Conservation (phyloP, 2,888 invertebrate species). For the Drosophila neonasuta region DNA sequence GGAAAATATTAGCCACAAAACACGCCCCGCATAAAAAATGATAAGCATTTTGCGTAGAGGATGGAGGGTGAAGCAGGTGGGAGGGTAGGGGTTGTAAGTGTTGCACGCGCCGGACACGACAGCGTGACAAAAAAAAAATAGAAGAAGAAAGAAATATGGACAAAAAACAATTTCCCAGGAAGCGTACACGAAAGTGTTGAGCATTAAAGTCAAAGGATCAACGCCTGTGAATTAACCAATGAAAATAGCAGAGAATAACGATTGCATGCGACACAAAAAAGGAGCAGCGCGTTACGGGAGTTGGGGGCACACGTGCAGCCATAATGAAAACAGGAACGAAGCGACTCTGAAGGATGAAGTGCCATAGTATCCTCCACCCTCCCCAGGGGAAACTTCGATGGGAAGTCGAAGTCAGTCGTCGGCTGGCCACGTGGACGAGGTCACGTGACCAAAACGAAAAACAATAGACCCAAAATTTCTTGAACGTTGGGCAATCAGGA, state of each 20-base stretch:
- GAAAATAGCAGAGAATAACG: constrained; percentile 24
- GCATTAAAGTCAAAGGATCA: constrained; percentile 79
- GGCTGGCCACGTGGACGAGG: constrained; percentile 54
- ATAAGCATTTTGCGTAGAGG: constrained; percentile 18
- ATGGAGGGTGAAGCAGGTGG: neutral
- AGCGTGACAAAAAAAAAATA: constrained; percentile 49
- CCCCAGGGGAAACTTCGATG: constrained; percentile 48
- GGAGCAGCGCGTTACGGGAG: constrained; percentile 40
- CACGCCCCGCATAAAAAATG: constrained; percentile 75
- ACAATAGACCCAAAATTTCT: constrained; percentile 60
- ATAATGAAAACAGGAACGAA: constrained; percentile 69
- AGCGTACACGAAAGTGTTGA: constrained; percentile 74
- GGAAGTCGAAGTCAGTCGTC: constrained; percentile 58
- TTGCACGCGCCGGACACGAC: constrained; percentile 61
- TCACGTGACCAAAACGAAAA: constrained; percentile 79
- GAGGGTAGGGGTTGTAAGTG: constrained; percentile 15
- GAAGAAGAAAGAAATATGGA: constrained; percentile 59
- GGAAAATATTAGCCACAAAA: constrained; percentile 81
- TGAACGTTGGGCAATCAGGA: constrained; percentile 66
- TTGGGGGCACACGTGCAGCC: constrained; percentile 58
- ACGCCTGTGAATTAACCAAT: constrained; percentile 72
- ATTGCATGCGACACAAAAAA: constrained; percentile 28
- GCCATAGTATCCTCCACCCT: constrained; percentile 43
- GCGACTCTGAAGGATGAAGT: constrained; percentile 40
- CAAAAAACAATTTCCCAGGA: constrained; percentile 78